Evolutionary conservation across 2,797 vertebrate species (phyloP).

Genomic region (Chiloscyllium punctatum): DNA sequence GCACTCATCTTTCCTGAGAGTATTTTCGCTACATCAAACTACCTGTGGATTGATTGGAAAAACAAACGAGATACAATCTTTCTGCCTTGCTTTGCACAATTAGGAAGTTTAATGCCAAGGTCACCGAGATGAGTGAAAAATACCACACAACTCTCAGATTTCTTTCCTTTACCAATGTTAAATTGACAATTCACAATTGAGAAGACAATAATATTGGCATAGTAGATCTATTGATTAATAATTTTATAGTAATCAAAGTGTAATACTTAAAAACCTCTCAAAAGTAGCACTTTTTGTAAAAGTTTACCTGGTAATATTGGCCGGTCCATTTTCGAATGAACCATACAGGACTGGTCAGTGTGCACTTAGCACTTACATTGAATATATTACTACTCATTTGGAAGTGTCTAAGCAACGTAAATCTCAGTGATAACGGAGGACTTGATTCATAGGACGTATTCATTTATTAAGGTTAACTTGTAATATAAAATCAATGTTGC

Average conservation of each 20-base stretch:
- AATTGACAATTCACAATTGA: background rate
- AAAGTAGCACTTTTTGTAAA: background rate
- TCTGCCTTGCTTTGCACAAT: constrained; percentile 27
- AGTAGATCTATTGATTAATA: background rate
- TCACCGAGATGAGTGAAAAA: constrained; percentile 4
- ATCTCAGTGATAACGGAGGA: background rate
- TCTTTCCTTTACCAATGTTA: background rate
- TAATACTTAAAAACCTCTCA: background rate
- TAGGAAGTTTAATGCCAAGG: constrained; percentile 7
- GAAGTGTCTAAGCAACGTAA: background rate
- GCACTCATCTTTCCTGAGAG: constrained; percentile 42
- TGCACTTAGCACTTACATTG: background rate
- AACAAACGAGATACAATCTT: constrained; percentile 33
- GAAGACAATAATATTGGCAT: background rate
- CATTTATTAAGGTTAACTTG: background rate
- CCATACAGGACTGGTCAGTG: background rate
- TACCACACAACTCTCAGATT: background rate
- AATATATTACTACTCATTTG: background rate
- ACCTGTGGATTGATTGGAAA: constrained; percentile 47
- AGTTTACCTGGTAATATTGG: background rate
- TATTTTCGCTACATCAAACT: constrained; percentile 30
- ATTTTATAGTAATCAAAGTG: background rate
- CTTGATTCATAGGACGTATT: background rate
- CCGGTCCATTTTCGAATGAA: background rate
- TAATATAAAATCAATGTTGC: background rate